A percentile compares a stretch with the other conserved stretches of the same genome.
Evolutionary conservation across 2,797 vertebrate genomes (phyloP).

Genomic region (Helostoma temminkii): DNA sequence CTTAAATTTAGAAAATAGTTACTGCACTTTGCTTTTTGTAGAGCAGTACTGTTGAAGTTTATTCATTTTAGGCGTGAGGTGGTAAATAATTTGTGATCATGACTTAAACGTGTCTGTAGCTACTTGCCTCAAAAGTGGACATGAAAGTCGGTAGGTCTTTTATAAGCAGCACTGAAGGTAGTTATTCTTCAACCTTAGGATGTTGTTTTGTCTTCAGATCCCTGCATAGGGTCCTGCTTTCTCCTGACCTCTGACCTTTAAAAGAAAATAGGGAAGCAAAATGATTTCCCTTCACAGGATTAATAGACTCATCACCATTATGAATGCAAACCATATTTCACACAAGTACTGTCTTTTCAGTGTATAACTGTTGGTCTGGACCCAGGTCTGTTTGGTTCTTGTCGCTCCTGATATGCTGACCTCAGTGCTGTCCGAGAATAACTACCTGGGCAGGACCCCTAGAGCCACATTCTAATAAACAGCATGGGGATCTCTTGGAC

Average conservation of each 20-base stretch:
- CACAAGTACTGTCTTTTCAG: neutral
- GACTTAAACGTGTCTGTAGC: no score
- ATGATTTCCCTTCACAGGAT: neutral
- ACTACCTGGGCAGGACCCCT: constrained; percentile 58
- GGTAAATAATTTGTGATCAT: no score
- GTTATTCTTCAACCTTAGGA: neutral
- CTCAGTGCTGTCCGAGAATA: constrained; percentile 63
- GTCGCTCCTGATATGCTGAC: constrained; percentile 62
- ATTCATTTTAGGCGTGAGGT: no score
- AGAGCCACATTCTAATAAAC: constrained; percentile 71
- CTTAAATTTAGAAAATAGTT: no score
- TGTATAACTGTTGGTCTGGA: constrained; percentile 3
- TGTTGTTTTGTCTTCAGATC: neutral
- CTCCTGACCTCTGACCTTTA: neutral
- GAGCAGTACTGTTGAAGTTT: no score
- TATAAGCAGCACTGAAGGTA: neutral
- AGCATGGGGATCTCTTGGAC: constrained; percentile 58
- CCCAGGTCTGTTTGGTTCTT: constrained; percentile 31
- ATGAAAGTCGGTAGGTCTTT: no score
- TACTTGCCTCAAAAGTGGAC: no score
- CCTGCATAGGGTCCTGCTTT: neutral
- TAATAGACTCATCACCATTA: neutral
- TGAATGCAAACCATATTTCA: neutral
- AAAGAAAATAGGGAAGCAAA: neutral
- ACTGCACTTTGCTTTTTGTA: no score